A percentile compares a stretch with the other conserved stretches of the same genome.
Conservation (phyloP, 2,797 vertebrate species). For the Graptemys geographica region DNA sequence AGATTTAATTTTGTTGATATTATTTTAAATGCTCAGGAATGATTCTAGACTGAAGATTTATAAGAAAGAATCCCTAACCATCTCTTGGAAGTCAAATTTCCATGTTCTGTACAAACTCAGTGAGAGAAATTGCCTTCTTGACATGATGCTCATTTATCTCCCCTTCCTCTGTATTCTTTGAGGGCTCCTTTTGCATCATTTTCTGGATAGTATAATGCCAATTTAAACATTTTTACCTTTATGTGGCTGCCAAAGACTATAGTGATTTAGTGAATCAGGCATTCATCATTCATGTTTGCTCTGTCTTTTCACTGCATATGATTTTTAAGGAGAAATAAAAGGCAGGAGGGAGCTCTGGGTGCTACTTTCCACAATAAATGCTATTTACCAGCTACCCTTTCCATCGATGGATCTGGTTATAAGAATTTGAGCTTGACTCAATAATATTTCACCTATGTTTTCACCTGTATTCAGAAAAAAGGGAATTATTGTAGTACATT, state of each 20-base stretch:
- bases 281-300: constrained; percentile 60
- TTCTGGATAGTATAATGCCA: neutral
- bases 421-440: neutral
- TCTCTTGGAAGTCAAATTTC: constrained; percentile 65
- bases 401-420: constrained; percentile 2
- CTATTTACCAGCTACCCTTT: neutral
- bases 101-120: constrained; percentile 55
- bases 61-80: constrained; percentile 55
- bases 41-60: constrained; percentile 61
- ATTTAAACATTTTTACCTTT: constrained; percentile 64
- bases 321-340: constrained; percentile 69
- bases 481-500: neutral
- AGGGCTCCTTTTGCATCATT: constrained; percentile 62
- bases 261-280: constrained; percentile 65
- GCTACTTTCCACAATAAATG: constrained; percentile 6
- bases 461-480: neutral
- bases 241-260: constrained; percentile 36
- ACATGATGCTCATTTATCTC: constrained; percentile 61
- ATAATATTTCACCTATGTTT: constrained; percentile 25
- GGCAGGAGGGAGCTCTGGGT: constrained; percentile 30
- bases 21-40: constrained; percentile 26
- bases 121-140: constrained; percentile 69
- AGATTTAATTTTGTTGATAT: constrained; percentile 49
- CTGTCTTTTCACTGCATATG: constrained; percentile 26
- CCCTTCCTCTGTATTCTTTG: constrained; percentile 39